Percentiles rank a stretch among this genome's conserved stretches.
Conservation (phyloP, 2,888 invertebrate species). For the Cyaniris semiargus region DNA sequence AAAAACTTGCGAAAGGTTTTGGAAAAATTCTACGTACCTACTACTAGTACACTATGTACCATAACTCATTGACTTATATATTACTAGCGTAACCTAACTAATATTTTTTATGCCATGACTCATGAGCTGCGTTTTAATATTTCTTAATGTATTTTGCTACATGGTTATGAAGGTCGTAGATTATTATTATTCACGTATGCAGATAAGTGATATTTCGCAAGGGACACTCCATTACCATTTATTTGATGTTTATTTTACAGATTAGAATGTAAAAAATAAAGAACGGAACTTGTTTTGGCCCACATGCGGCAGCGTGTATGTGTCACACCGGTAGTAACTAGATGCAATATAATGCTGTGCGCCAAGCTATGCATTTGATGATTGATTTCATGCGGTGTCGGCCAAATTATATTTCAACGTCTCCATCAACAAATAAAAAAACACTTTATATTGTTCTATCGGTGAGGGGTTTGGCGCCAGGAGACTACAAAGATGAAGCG, state of each 20-base stretch:
- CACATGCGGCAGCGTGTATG: slow-evolving; percentile 12
- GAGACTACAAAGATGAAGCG: background rate
- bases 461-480: background rate
- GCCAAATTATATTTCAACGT: slow-evolving; percentile 2
- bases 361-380: slow-evolving; percentile 36
- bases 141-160: no score
- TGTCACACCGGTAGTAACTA: slow-evolving; percentile 36
- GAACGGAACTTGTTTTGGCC: slow-evolving; percentile 8
- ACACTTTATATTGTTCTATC: background rate
- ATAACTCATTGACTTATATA: no score
- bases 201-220: no score
- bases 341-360: slow-evolving; percentile 27
- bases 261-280: background rate
- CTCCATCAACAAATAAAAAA: slow-evolving; percentile 13
- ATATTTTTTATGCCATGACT: no score
- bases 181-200: no score
- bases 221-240: background rate
- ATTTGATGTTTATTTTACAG: background rate
- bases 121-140: no score
- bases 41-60: no score
- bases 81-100: no score
- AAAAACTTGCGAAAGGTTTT: no score
- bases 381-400: slow-evolving; percentile 32
- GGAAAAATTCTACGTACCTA: no score
- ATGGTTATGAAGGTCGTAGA: no score